Percentiles rank a stretch among this genome's conserved stretches.
These are phyloP conservation scores for Drosophila prosaltans DNA, from an alignment of 1,140 invertebrate species.

Conservation along the genomic window DNA sequence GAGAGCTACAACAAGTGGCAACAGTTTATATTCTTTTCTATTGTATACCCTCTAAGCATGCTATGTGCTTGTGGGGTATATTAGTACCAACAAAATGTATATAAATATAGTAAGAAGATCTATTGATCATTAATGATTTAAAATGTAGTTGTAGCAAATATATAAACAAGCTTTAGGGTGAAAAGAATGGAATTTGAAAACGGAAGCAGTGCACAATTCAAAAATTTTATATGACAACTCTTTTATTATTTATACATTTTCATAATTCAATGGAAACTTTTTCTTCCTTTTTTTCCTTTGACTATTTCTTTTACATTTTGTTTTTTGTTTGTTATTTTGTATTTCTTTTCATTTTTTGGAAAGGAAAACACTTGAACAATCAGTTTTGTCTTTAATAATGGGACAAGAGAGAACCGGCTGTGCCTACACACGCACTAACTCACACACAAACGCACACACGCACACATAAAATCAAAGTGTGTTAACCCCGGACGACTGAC, in stretches of 20 bases:
- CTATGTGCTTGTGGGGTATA: not conserved
- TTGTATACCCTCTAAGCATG: not conserved
- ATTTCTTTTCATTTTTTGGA: conserved; percentile 8
- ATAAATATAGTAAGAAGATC: too few species aligned
- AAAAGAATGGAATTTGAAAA: too few species aligned
- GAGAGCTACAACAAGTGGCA: not conserved
- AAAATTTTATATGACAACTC: too few species aligned
- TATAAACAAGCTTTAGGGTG: too few species aligned
- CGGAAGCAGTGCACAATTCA: too few species aligned
- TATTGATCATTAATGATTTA: too few species aligned
- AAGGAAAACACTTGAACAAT: conserved; percentile 54
- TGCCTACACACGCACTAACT: conserved; percentile 23
- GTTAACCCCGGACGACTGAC: conserved; percentile 57
- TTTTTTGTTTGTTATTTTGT: not conserved
- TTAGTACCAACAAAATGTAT: not conserved
- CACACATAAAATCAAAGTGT: conserved; percentile 52
- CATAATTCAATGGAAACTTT: too few species aligned
- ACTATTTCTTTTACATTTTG: not conserved
- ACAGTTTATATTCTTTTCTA: not conserved
- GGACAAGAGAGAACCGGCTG: conserved; percentile 32
- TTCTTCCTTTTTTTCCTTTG: too few species aligned
- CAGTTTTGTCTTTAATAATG: conserved; percentile 9
- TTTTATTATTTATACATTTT: too few species aligned
- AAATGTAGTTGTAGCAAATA: too few species aligned
- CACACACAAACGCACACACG: conserved; percentile 26